Conservation (phyloP, 2,797 vertebrate genomes). For the Chrosomus eos region DNA sequence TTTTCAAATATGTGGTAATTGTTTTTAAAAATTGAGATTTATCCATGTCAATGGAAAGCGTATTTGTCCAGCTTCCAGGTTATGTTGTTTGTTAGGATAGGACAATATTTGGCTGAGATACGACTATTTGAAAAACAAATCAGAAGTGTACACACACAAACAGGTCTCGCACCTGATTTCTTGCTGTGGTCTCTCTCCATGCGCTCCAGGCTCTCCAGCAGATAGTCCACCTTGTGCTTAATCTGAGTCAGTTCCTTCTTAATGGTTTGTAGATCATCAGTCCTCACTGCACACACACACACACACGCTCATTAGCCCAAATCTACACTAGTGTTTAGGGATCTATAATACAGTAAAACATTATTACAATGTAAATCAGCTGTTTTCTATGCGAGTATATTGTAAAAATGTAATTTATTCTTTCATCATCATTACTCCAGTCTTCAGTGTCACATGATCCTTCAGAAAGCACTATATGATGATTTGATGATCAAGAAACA, state of each 20-base stretch:
- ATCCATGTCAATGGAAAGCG: no score
- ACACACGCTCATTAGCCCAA: not conserved
- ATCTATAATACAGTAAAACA: not conserved
- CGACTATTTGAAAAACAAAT: no score
- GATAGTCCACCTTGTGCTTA: slow-evolving; percentile 89
- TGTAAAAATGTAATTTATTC: not conserved
- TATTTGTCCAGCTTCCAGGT: no score
- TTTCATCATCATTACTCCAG: no score
- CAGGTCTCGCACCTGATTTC: slow-evolving; percentile 76
- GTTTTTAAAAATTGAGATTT: no score
- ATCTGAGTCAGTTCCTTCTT: slow-evolving; percentile 89
- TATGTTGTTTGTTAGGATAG: no score
- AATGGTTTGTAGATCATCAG: slow-evolving; percentile 85
- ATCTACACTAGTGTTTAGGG: not conserved
- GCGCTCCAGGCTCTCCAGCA: slow-evolving; percentile 86
- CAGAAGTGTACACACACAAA: not conserved
- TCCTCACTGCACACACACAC: slow-evolving; percentile 77
- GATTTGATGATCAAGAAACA: no score
- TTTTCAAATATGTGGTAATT: no score
- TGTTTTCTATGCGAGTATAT: not conserved
- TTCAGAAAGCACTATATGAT: no score
- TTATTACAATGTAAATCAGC: no score
- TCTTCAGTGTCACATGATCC: no score
- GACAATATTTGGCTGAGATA: no score
- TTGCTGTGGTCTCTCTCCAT: slow-evolving; percentile 89